Conservation (phyloP, 2,888 invertebrate species). For the Amphimallon solstitiale region DNA sequence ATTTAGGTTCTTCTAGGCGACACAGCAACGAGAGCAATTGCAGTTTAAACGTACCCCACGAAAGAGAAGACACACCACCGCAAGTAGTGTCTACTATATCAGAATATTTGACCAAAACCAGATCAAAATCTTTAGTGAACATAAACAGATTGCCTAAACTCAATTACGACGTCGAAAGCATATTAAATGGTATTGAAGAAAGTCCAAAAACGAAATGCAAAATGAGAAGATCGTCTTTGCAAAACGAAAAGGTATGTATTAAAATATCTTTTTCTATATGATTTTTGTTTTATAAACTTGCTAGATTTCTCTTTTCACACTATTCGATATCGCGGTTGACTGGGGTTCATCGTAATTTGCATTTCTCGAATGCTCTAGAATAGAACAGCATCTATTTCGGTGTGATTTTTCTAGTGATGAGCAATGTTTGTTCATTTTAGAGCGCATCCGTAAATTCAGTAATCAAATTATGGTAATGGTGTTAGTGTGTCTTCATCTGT, state of each 20-base stretch:
- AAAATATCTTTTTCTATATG: no score
- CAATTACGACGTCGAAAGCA: constrained; percentile 48
- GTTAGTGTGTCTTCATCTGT: no score
- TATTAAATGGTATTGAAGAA: constrained; percentile 58
- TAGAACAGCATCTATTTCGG: no score
- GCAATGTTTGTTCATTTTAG: no score
- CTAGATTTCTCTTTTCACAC: no score
- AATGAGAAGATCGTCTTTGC: constrained; percentile 56
- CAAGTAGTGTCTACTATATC: constrained; percentile 47
- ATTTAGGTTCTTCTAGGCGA: constrained; percentile 56
- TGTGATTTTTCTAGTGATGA: no score
- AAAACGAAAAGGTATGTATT: constrained; percentile 51
- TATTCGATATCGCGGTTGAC: no score
- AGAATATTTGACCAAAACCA: constrained; percentile 43
- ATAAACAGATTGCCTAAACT: constrained; percentile 47
- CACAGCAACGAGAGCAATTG: constrained; percentile 57
- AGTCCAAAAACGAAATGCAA: constrained; percentile 50
- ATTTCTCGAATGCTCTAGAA: no score
- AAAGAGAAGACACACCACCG: constrained; percentile 51
- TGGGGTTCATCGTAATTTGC: no score
- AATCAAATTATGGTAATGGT: no score
- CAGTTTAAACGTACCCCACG: constrained; percentile 55
- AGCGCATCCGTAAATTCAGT: no score
- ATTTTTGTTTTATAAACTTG: no score
- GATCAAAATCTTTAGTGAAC: constrained; percentile 56